Evolutionary conservation across 1,140 invertebrate genomes (phyloP).

Genomic region (Drosophila lowei): DNA sequence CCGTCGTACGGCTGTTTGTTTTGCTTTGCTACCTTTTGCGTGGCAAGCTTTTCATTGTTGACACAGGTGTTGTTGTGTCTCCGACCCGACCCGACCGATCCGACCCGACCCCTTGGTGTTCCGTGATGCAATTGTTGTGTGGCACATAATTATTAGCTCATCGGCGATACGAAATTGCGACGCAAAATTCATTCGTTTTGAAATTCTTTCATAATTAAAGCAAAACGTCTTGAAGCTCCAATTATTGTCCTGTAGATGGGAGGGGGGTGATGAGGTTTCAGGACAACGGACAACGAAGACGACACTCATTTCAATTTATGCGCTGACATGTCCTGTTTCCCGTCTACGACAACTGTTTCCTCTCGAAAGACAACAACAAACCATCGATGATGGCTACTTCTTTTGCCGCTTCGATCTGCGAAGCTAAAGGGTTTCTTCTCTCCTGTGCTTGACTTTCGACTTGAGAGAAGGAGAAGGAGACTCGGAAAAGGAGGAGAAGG

Average conservation of each 20-base stretch:
- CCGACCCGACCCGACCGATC: not conserved
- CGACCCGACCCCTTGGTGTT: constrained; percentile 1
- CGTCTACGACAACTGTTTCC: constrained; percentile 74
- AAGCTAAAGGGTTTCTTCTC: constrained; percentile 55
- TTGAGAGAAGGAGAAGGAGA: not conserved
- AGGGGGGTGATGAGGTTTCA: too few species aligned
- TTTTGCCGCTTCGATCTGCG: constrained; percentile 46
- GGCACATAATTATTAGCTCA: constrained; percentile 61
- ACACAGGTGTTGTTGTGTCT: constrained; percentile 67
- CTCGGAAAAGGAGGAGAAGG: constrained; percentile 1
- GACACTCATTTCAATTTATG: constrained; percentile 72
- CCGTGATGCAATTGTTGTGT: constrained; percentile 61
- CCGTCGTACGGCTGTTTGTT: constrained; percentile 43
- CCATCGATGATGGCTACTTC: constrained; percentile 34
- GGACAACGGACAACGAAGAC: constrained; percentile 1
- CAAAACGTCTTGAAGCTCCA: constrained; percentile 24
- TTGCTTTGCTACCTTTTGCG: constrained; percentile 53
- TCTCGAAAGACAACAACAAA: constrained; percentile 37
- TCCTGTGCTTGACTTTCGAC: constrained; percentile 51
- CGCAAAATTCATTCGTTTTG: constrained; percentile 32
- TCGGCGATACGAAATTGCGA: constrained; percentile 45
- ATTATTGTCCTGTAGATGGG: constrained; percentile 67
- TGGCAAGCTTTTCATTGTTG: constrained; percentile 69
- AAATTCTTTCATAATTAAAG: constrained; percentile 48
- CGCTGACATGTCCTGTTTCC: constrained; percentile 77